A percentile compares a stretch with the other conserved stretches of the same genome.
Evolutionary conservation across 2,113 vertebrate genomes (phyloP).

Genomic region (Myrmecobius fasciatus): DNA sequence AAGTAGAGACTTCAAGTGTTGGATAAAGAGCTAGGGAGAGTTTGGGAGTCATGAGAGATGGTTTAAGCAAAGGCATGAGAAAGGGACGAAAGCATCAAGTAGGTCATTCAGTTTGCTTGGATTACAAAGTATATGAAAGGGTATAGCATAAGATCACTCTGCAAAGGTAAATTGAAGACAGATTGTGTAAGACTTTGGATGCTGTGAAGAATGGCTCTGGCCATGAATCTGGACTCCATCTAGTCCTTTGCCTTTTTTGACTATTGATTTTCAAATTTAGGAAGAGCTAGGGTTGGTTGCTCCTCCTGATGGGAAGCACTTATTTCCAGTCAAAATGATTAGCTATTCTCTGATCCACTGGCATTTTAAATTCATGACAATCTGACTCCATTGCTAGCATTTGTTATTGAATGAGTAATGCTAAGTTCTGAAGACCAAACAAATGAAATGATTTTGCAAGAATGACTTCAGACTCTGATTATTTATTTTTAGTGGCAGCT

Average conservation of each 20-base stretch:
- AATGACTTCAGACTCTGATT: neutral
- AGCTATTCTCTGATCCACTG: neutral
- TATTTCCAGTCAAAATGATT: neutral
- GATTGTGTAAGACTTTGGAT: neutral
- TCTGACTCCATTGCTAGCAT: constrained; percentile 18
- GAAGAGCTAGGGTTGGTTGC: constrained; percentile 8
- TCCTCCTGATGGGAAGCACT: neutral
- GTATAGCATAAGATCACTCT: neutral
- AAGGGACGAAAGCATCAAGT: neutral
- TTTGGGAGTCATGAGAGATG: neutral
- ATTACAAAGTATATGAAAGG: neutral
- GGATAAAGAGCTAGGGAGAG: neutral
- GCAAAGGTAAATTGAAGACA: neutral
- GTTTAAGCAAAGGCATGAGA: neutral
- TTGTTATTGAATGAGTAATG: neutral
- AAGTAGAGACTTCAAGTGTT: neutral
- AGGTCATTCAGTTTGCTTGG: neutral
- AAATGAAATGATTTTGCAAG: neutral
- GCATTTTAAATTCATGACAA: constrained; percentile 42
- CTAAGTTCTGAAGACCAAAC: constrained; percentile 40
- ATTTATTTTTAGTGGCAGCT: constrained; percentile 11
- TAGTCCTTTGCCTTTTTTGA: constrained; percentile 10
- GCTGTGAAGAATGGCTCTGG: neutral
- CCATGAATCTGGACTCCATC: neutral
- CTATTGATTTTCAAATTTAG: neutral